Percentiles rank a stretch among this genome's conserved stretches.
These are phyloP conservation scores for Oryzias melastigma DNA, from an alignment of 2,113 vertebrate genomes.

Conservation along the genomic window DNA sequence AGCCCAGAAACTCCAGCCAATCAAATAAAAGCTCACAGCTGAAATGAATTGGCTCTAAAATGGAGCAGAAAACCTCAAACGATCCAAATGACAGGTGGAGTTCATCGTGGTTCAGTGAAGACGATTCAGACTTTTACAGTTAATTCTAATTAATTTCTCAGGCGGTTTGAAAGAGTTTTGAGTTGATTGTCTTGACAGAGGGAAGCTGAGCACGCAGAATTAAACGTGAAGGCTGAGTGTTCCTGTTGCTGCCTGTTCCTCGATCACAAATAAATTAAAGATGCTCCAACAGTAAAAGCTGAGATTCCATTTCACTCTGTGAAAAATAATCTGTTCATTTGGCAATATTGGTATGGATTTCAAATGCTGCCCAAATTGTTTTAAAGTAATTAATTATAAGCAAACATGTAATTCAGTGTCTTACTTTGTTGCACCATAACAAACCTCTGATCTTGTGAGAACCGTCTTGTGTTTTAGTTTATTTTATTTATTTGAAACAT, in stretches of 20 bases:
- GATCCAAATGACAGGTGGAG: conserved; percentile 7
- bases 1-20: conserved; percentile 1
- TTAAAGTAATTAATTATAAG: too few relatives aligned
- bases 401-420: too few relatives aligned
- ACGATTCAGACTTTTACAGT: conserved; percentile 37
- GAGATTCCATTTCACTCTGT: too few relatives aligned
- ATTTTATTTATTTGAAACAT: too few relatives aligned
- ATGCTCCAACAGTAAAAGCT: neutral
- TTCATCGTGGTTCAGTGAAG: conserved; percentile 32
- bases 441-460: too few relatives aligned
- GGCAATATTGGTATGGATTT: too few relatives aligned
- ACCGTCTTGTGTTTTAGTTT: too few relatives aligned
- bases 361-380: too few relatives aligned
- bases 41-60: conserved; percentile 25
- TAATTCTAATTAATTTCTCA: conserved; percentile 31
- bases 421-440: too few relatives aligned
- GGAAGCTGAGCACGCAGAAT: conserved; percentile 37
- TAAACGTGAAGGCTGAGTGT: conserved; percentile 21
- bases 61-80: conserved; percentile 23
- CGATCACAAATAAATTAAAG: conserved; percentile 1
- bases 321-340: too few relatives aligned
- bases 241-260: conserved; percentile 3
- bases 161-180: conserved; percentile 26
- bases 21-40: neutral
- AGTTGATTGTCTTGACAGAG: conserved; percentile 40